A percentile compares a stretch with the other conserved stretches of the same genome.
phyloP scores from a whole-genome alignment of 1,140 invertebrate genomes.

The Macrobrachium rosenbergii region DNA sequence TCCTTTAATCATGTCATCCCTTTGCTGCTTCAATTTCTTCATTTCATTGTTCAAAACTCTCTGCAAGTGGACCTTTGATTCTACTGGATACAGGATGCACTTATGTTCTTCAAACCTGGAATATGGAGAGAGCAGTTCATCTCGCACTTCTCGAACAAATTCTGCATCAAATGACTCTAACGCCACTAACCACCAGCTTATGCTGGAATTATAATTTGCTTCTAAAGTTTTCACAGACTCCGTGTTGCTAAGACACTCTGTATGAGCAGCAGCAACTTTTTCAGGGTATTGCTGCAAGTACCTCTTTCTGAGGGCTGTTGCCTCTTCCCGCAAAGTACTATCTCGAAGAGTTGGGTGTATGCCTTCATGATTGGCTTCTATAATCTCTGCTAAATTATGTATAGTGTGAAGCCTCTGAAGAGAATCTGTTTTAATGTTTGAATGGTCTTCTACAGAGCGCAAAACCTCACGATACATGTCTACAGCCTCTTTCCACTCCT shows the following conservation, averaged over 20 bases:
- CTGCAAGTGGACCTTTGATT: conserved; percentile 69
- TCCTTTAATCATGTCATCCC: conserved; percentile 69
- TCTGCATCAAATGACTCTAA: conserved; percentile 67
- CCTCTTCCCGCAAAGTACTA: conserved; percentile 72
- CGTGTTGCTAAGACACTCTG: conserved; percentile 58
- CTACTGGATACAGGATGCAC: conserved; percentile 58
- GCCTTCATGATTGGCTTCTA: conserved; percentile 69
- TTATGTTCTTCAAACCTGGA: conserved; percentile 65
- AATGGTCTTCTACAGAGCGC: conserved; percentile 74
- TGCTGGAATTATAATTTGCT: conserved; percentile 25
- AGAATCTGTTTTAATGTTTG: conserved; percentile 74
- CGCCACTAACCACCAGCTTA: conserved; percentile 51
- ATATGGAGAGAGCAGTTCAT: conserved; percentile 69
- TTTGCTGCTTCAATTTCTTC: conserved; percentile 70
- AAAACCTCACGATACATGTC: conserved; percentile 77
- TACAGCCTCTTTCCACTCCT: conserved; percentile 74
- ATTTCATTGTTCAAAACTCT: conserved; percentile 71
- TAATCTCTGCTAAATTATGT: conserved; percentile 77
- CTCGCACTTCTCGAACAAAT: conserved; percentile 71
- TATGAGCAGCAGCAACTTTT: conserved; percentile 65
- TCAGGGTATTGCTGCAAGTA: conserved; percentile 75
- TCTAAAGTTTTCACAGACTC: conserved; percentile 68
- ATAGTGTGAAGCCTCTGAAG: conserved; percentile 79
- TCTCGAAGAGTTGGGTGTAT: conserved; percentile 75
- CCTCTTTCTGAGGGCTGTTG: conserved; percentile 73